Percentiles rank a stretch among this genome's conserved stretches.
These are phyloP conservation scores for Melitaea athalia DNA, from an alignment of 2,888 invertebrate genomes.

Conservation along the genomic window DNA sequence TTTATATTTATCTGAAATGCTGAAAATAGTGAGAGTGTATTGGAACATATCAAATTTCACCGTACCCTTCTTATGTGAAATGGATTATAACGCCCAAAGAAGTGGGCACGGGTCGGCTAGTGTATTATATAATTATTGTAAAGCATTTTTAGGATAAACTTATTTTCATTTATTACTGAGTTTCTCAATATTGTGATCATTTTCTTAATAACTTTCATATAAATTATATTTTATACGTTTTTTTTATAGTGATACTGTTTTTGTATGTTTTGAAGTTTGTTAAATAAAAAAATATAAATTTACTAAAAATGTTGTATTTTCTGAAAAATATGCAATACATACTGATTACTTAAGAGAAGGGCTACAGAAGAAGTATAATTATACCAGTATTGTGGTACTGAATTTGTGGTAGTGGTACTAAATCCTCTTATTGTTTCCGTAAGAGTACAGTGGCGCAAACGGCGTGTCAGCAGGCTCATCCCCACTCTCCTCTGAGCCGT, in stretches of 20 bases:
- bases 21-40: no score
- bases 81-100: no score
- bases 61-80: no score
- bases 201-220: neutral
- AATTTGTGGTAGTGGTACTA: constrained; percentile 42
- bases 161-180: no score
- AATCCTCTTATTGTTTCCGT: constrained; percentile 76
- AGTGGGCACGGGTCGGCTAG: no score
- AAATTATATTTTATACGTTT: constrained; percentile 6
- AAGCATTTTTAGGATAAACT: no score
- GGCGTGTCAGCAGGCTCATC: constrained; percentile 83
- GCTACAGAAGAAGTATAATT: constrained; percentile 14
- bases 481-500: constrained; percentile 94
- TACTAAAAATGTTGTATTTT: constrained; percentile 71
- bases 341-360: constrained; percentile 41
- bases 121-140: no score
- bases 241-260: constrained; percentile 4
- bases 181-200: no score
- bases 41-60: no score
- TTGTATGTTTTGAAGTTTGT: constrained; percentile 1
- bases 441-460: constrained; percentile 77
- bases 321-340: constrained; percentile 68
- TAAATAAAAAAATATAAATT: constrained; percentile 53
- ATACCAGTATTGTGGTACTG: no score
- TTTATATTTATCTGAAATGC: no score